A percentile compares a stretch with the other conserved stretches of the same genome.
Conservation (phyloP, 2,888 invertebrate species). For the Microplitis manilae region DNA sequence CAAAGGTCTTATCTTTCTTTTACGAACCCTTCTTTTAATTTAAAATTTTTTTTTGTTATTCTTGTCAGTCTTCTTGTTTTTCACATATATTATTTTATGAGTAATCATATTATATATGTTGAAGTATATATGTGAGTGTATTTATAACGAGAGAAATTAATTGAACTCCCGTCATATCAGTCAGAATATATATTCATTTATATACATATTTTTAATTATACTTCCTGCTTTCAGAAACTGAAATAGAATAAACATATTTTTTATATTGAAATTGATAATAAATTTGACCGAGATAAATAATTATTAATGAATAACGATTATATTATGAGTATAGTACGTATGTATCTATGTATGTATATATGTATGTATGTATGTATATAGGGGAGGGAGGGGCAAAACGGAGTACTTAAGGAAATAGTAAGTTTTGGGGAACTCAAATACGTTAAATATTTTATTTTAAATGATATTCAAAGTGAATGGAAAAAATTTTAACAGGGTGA, state of each 20-base stretch:
- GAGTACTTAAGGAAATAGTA: too few species aligned
- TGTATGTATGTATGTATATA: not conserved
- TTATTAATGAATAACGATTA: not conserved
- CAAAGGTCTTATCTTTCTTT: slow-evolving; percentile 67
- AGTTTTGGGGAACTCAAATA: too few species aligned
- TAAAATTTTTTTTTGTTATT: slow-evolving; percentile 42
- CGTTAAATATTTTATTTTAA: too few species aligned
- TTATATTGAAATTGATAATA: slow-evolving; percentile 2
- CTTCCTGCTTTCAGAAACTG: slow-evolving; percentile 32
- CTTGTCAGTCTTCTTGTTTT: slow-evolving; percentile 41
- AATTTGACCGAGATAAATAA: slow-evolving; percentile 5
- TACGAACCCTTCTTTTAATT: slow-evolving; percentile 56
- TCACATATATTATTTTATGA: slow-evolving; percentile 16
- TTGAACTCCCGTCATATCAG: slow-evolving; percentile 19
- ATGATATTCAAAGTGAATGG: too few species aligned
- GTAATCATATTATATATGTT: slow-evolving; percentile 5
- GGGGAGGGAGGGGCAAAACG: too few species aligned
- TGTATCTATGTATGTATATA: not conserved
- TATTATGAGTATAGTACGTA: not conserved
- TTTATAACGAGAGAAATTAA: slow-evolving; percentile 17
- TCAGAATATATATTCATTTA: slow-evolving; percentile 23
- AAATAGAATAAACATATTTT: slow-evolving; percentile 15
- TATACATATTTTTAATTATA: slow-evolving; percentile 14
- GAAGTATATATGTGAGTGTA: slow-evolving; percentile 25
- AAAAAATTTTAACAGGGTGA: too few species aligned